Base-by-base conservation (phyloP, 2,797 vertebrate species). In the Crocidura indochinensis region DNA sequence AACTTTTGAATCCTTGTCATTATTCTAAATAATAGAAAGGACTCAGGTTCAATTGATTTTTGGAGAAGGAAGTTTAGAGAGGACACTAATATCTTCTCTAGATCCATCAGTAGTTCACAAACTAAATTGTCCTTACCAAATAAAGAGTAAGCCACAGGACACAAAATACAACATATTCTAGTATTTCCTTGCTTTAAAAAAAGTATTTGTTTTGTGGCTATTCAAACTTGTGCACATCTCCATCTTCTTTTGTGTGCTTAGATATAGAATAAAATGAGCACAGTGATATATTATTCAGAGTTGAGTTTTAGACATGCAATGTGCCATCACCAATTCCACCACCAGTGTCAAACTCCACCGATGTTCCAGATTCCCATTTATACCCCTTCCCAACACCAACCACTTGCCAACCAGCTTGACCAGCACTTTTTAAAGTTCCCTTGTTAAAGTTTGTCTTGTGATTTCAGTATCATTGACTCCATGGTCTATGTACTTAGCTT, bases 131-230 rank as follows among this genome's bases (percentile, higher is more conserved):
- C 76, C 24, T 71, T 90, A 87, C 19, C 77, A 91, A 89, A 94
- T 85, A 83, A 91, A 20, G 15, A 94, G 84, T 76, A 72, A 91
- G 71, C 22, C 62, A 84, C 93, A 53, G 47, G 46, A 93, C 60
- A 10, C 69, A 93, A 92, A 94, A 80, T 89, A 76, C 91, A 65
- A 68, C 38, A 44, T 76, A 65, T 73, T 60, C 72, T 83, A 67
- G 74, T 53, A 88, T 93, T 86, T 94, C 95, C 83, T 93, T 91
- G 92, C 72, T 10, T 38, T 38, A 38, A 38, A 38, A 38, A 68
- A 94, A 84, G 85, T 90, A 95, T 96, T 79, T 97, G 83, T 87
- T 95, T 94, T 94, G 94, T 96, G 86, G 90, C 91, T 93, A 86
- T 94, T 94, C n/a, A 83, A 71, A 60, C 72, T 91, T 94, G 88